phyloP scores from a whole-genome alignment of 2,113 vertebrate species.

The Ursus arctos region DNA sequence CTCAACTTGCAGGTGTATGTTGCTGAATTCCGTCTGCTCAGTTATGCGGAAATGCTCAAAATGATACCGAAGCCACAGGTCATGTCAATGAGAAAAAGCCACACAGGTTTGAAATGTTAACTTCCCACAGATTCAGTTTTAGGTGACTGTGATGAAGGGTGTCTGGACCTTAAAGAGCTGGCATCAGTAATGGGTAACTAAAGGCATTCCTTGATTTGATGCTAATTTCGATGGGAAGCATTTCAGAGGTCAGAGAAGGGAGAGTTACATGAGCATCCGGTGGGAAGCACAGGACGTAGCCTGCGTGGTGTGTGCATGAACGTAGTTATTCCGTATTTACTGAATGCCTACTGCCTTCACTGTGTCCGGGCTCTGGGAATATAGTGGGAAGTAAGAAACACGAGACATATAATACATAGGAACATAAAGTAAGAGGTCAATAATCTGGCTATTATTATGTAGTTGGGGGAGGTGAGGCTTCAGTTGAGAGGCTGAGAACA shows the following conservation, averaged over 20 bases:
- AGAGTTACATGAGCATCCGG: background rate
- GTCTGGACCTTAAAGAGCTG: background rate
- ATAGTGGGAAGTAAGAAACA: background rate
- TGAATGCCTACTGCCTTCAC: background rate
- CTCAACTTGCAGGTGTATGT: background rate
- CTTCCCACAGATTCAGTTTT: background rate
- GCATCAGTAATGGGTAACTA: background rate
- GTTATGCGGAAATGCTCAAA: conserved; percentile 1
- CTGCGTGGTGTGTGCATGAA: background rate
- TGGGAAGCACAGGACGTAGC: background rate
- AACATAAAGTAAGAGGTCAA: background rate
- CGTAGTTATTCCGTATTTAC: background rate
- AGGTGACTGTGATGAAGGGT: background rate
- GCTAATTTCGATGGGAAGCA: background rate
- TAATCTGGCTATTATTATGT: background rate
- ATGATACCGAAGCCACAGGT: background rate
- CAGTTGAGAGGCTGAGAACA: background rate
- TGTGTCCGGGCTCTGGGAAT: background rate
- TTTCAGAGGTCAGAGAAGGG: conserved; percentile 7
- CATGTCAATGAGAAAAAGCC: background rate
- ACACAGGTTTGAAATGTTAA: background rate
- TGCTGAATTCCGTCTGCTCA: background rate
- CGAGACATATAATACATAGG: background rate
- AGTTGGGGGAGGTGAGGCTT: background rate
- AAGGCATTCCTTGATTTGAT: conserved; percentile 25